A percentile compares a stretch with the other conserved stretches of the same genome.
phyloP scores from a whole-genome alignment of 2,797 vertebrate species.

The Anolis apletophallus region DNA sequence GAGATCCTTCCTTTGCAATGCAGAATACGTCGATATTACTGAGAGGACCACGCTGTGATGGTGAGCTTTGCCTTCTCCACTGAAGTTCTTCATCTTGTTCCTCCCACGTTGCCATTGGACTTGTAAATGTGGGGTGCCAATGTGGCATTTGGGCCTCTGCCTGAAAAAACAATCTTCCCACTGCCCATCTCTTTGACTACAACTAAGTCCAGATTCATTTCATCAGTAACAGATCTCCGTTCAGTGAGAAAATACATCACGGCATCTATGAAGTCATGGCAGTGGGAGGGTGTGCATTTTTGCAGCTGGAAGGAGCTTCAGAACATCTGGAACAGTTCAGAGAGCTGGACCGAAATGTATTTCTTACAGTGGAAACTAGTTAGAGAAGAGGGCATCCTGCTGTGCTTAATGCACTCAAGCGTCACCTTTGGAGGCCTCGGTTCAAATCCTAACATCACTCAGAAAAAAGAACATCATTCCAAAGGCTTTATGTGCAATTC shows the following conservation, averaged over 20 bases:
- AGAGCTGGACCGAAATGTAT: slow-evolving; percentile 52
- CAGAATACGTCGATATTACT: neutral
- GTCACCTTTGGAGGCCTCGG: slow-evolving; percentile 36
- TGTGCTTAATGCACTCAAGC: slow-evolving; percentile 47
- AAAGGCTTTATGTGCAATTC: slow-evolving; percentile 7
- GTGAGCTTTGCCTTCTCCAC: neutral
- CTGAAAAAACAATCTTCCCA: neutral
- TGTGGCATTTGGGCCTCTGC: neutral
- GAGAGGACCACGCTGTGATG: neutral
- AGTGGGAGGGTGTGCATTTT: slow-evolving; percentile 7
- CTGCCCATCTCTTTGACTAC: neutral
- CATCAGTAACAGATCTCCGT: neutral
- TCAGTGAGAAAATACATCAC: neutral
- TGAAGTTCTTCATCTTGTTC: no score
- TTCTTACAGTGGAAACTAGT: slow-evolving; percentile 60
- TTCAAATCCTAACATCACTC: slow-evolving; percentile 42
- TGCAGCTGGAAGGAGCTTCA: slow-evolving; percentile 51
- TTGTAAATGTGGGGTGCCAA: neutral
- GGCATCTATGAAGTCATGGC: neutral
- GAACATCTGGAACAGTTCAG: slow-evolving; percentile 76
- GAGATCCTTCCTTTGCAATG: neutral
- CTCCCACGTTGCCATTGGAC: no score
- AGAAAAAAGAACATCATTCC: slow-evolving; percentile 18
- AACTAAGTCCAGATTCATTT: neutral
- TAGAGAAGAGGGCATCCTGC: slow-evolving; percentile 59